Evolutionary conservation across 1,140 invertebrate genomes (phyloP), one percentile per base, ranked within the genome.

Genomic region (Pectinophora gossypiella): DNA sequence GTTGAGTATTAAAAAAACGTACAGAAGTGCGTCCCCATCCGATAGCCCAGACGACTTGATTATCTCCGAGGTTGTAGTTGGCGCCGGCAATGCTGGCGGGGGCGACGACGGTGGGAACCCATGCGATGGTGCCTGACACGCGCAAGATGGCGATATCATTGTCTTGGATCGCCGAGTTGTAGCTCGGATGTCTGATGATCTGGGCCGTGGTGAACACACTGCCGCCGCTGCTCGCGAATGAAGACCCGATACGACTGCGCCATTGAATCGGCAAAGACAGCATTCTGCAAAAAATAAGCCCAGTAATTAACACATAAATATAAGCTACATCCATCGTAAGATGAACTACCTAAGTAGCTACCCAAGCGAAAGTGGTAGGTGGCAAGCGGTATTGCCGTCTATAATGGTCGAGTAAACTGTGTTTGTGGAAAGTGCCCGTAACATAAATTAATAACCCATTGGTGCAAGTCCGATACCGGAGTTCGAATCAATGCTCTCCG

Each of bases 131-230:
- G 7, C 89, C 72, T 1, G 84, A 66, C 0, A 93, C 59, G 22
- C 80, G 85, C 12, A 95, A 59, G 0, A 95, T 60, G n/a, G 93
- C 93, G 10, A 94, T 71, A 56, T 94, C 92, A 61, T 93, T 91
- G 3, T 89, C 78, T 1, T 91, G 68, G 49, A 89, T 91, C 0
- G 60, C 48, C 0, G 80, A 50, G 53, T 91, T 90, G 64, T 89
- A 94, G 9, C 85, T 64, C 0, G 89, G 88, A 67, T 94, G 91
- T 6, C 58, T 51, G 19, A 68, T 64, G 9, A 64, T 64, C 6
- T 46, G 90, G 51, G 18, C 56, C 3, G 57, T 16, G 18, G 55
- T 63, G 19, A 57, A 50, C 0, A 76, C 59, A 0, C 35, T 45
- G 0, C 74, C 76, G 6, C 74, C 68, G 5, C 59, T 69, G 48